Evolutionary conservation across 2,113 vertebrate genomes (phyloP), one percentile per base, ranked within the genome.

Genomic region (Podilymbus podiceps): DNA sequence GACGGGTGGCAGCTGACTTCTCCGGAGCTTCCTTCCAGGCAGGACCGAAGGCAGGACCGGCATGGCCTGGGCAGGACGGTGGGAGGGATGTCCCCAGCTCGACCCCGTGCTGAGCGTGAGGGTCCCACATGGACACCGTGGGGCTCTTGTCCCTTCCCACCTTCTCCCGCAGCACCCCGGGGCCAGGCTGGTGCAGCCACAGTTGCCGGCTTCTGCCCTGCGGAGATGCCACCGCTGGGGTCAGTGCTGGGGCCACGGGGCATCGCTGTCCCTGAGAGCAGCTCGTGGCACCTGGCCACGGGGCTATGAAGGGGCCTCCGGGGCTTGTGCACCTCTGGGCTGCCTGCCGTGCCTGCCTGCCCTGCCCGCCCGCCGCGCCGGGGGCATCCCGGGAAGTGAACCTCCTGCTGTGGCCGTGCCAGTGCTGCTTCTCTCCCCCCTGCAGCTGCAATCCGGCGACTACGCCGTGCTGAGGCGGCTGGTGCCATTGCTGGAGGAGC

Each of bases 401-500:
- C 23, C 9, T 53, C 27, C 6, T 0, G 0, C 6, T 15, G 3
- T 8, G 0, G 1, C 3, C 13, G 1, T 77, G 28, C 31, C 63
- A 52, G 15, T 4, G 1, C 63, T 30, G 53, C 62, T 55, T 50
- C 49, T 73, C 38, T 81, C 19, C 19, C 64, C 46, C 22, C 75
- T 35, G 1, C 89, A 99, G 99, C 95, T 99, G 20, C 98, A 96
- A 9, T 92, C 98, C 5, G 66, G 98, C 2, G 99, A 99, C 89
- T 99, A 98, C 7, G 85, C 85, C 0, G 92, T 97, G 47, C 97
- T 99, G 98, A 97, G 98, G 69, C 88, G 72, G 24, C 92, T 99
- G 93, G 97, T 99, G 55, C 98, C 98, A 0, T 58, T 98, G 22
- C 97, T 99, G 91, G 98, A 99, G 82, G 98, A 95, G 20, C 95